Evolutionary conservation across 2,113 vertebrate species (phyloP), one percentile per base, ranked within the genome.

Genomic region (Sciurus niger): DNA sequence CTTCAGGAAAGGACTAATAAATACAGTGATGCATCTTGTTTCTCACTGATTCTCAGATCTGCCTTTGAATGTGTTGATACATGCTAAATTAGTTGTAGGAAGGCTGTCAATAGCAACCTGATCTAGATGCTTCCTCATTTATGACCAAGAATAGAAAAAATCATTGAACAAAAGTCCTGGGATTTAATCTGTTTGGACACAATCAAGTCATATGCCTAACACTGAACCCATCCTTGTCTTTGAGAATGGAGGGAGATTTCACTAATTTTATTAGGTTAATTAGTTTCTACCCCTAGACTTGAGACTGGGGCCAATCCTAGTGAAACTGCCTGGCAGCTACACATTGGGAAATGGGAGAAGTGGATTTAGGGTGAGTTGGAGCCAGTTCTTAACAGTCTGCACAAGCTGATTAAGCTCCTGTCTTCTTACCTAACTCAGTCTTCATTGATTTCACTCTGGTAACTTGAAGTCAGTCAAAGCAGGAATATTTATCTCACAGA

Each of bases 41-140:
- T 67, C 48, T 89, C 83, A 37, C 28, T 20, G 58, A 93, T 48
- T 86, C 63, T 93, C 68, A 63, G 24, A 60, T 77, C 17, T 95
- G 51, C 32, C n/a, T 70, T 85, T 80, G 79, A 58, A 77, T 37
- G 37, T 37, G 37, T 37, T 37, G 37, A 37, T 37, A 37, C 37
- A 82, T 78, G 85, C 37, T 60, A 60, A 25, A 78, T 24, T 72
- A 10, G 30, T 76, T 84, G 2, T 24, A 79, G 25, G 32, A 67
- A 32, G 4, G 24, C 46, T 79, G 7, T 80, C 46, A 87, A 32
- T 8, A 55, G 78, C 58, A 76, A 37, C 43, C 60, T 53, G 10
- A 40, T 34, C 40, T 95, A 63, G 78, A 68, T 60, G 28, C 73
- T 84, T 60, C 74, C 88, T 82, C 20, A 4, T 74, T 96, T 53